Evolutionary conservation across 2,888 invertebrate genomes (phyloP), one percentile per base, ranked within the genome.

Genomic region (Brachynemurus nebulosus): DNA sequence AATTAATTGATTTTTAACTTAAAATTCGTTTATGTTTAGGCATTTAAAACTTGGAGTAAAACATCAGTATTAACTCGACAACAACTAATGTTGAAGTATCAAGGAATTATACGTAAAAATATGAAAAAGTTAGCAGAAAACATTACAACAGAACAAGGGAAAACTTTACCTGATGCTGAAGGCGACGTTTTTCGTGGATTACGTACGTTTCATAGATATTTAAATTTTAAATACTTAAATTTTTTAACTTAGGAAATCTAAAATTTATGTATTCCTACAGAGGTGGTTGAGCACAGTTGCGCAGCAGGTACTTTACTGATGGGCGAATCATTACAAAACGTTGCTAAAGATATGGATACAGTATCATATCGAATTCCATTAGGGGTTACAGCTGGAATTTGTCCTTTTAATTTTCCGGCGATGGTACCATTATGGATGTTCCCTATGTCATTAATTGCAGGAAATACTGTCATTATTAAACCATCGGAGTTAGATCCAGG

Each of bases 391-490:
- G 91, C 84, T 57, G 95, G 96, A 40, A 92, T 97, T 55, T 86
- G 92, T n/a, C 96, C 96, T 0, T 97, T 97, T 65, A 97, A 97
- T 66, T 98, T 97, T 66, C 98, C 98, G 0, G 97, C 97, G 21
- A 98, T 98, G 98, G 95, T 98, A 54, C 98, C 98, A 0, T 71
- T 98, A 4, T 98, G 98, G 97, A 86, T 86, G 76, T 85, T 85
- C 74, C 86, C 88, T 0, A 69, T 86, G 39, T 79, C 86, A 12
- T 69, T 86, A 30, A 82, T 90, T 5, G 90, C 93, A 43, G 98
- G 98, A 38, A 98, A 98, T 66, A 90, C 97, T 0, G 85, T 86
- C 65, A 70, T 98, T 44, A 70, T 98, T 57, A 98, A 88, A 68
- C 98, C 98, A 0, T 97, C 96, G 0, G 98, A 99, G 63, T 78